Percentiles rank a stretch among this genome's conserved stretches.
Evolutionary conservation across 2,113 vertebrate species (phyloP).

Genomic region (Hydrolagus affinis): DNA sequence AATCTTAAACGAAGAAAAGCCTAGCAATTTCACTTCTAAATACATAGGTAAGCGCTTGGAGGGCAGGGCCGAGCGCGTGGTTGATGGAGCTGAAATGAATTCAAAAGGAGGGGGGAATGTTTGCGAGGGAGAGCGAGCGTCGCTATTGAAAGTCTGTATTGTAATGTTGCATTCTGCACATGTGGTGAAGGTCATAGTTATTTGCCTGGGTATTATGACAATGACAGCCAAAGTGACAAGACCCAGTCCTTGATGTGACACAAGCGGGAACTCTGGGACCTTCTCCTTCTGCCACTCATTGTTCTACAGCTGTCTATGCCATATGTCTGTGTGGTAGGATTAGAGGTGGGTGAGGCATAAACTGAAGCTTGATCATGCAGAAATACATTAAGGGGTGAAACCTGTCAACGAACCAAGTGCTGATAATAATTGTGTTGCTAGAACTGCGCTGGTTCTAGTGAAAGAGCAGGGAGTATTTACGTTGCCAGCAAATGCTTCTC

Average conservation of each 20-base stretch:
- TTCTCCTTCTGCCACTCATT: constrained; percentile 23
- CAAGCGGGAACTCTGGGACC: constrained; percentile 10
- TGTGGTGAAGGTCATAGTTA: constrained; percentile 27
- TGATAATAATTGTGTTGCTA: neutral
- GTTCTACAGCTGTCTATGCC: constrained; percentile 17
- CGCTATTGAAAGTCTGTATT: constrained; percentile 1
- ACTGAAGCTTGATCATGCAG: constrained; percentile 19
- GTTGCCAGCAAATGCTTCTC: neutral
- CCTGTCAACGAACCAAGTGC: neutral
- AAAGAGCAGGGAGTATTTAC: neutral
- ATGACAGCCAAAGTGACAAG: constrained; percentile 13
- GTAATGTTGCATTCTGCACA: constrained; percentile 19
- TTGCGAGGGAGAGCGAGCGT: neutral
- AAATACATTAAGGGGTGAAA: constrained; percentile 19
- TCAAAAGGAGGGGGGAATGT: neutral
- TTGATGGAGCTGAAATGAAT: neutral
- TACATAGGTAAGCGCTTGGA: neutral
- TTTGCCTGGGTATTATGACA: constrained; percentile 27
- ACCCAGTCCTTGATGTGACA: constrained; percentile 27
- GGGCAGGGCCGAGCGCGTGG: neutral
- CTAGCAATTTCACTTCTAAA: neutral
- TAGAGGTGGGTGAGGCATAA: neutral
- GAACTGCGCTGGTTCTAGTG: neutral
- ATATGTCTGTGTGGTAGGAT: constrained; percentile 20
- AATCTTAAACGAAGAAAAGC: neutral